phyloP scores from a whole-genome alignment of 2,888 invertebrate species.

The Merodon equestris region DNA sequence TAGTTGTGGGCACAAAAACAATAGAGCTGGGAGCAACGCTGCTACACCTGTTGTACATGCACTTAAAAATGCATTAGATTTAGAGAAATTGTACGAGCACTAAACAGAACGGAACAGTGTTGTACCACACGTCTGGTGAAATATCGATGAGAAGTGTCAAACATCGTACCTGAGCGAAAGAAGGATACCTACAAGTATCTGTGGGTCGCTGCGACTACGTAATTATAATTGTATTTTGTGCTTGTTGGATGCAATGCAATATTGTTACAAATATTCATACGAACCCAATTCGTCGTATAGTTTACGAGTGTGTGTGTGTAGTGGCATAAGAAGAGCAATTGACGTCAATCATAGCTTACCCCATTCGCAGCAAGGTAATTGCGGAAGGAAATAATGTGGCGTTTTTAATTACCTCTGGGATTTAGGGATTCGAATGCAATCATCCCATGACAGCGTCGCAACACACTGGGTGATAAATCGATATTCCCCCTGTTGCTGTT shows the following conservation, averaged over 20 bases:
- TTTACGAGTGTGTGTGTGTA: constrained; percentile 21
- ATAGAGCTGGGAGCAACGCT: constrained; percentile 40
- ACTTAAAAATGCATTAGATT: constrained; percentile 66
- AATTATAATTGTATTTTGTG: constrained; percentile 35
- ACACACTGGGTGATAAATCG: constrained; percentile 16
- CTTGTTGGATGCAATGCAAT: constrained; percentile 16
- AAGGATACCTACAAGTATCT: background rate
- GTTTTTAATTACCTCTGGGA: constrained; percentile 40
- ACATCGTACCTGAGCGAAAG: constrained; percentile 23
- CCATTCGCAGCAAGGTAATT: background rate
- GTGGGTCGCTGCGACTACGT: background rate
- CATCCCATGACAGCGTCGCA: constrained; percentile 27
- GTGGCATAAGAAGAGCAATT: too few relatives aligned
- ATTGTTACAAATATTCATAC: constrained; percentile 1
- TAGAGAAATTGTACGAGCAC: constrained; percentile 19
- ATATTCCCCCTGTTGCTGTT: constrained; percentile 29
- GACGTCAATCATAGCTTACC: background rate
- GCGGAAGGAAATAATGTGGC: constrained; percentile 27
- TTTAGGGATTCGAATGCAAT: constrained; percentile 35
- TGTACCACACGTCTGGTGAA: constrained; percentile 22
- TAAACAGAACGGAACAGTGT: constrained; percentile 20
- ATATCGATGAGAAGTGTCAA: constrained; percentile 51
- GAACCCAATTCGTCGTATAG: constrained; percentile 7
- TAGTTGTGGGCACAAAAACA: constrained; percentile 63
- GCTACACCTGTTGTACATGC: constrained; percentile 65